These are phyloP conservation scores for Salvelinus fontinalis DNA, from an alignment of 2,113 vertebrate species.

Conservation along the genomic window DNA sequence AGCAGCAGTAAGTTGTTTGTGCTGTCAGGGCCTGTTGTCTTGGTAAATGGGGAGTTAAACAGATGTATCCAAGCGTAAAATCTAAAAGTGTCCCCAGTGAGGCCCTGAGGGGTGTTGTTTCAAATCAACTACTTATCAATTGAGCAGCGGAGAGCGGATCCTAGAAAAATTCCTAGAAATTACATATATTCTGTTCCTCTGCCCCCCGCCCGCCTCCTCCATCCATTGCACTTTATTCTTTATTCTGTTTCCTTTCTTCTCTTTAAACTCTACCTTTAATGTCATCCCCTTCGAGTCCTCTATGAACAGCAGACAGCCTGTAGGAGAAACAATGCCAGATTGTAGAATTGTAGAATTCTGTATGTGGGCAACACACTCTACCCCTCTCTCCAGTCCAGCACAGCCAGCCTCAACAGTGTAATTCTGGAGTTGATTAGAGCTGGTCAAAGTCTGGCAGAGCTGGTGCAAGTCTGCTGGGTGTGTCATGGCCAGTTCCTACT, in stretches of 20 bases:
- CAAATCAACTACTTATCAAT: constrained; percentile 99
- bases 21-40: constrained; percentile 88
- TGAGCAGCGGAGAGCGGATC: constrained; percentile 87
- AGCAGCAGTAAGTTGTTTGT: constrained; percentile 66
- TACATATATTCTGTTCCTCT: background rate
- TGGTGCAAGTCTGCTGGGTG: too few species aligned
- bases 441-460: too few species aligned
- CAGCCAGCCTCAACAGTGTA: background rate
- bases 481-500: too few species aligned
- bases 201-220: background rate
- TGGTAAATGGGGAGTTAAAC: constrained; percentile 99
- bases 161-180: constrained; percentile 81
- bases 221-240: background rate
- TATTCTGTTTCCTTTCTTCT: background rate
- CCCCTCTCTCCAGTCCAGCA: background rate
- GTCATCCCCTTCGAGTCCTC: background rate
- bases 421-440: background rate
- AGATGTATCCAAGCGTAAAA: constrained; percentile 99
- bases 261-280: background rate
- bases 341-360: background rate
- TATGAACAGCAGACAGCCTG: background rate
- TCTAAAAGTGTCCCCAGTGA: constrained; percentile 97
- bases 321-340: background rate
- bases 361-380: background rate
- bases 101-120: constrained; percentile 89